Percentiles rank a stretch among this genome's conserved stretches.
These are phyloP conservation scores for Zenarchopterus dispar DNA, from an alignment of 2,797 vertebrate species.

Conservation along the genomic window DNA sequence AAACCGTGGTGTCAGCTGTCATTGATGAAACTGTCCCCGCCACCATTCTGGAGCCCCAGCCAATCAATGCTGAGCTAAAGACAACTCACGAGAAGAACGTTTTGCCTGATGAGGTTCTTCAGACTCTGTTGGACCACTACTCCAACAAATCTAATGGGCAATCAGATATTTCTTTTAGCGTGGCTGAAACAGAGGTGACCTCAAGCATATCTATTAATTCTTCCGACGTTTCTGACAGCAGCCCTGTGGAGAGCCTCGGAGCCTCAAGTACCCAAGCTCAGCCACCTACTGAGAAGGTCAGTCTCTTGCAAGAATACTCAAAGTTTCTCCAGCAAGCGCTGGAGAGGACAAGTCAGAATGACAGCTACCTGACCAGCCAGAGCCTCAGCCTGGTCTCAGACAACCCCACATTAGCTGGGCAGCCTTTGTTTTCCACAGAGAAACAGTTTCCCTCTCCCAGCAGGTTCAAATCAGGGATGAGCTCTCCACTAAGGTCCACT, in stretches of 20 bases:
- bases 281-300: conserved; percentile 94
- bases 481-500: conserved; percentile 93
- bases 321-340: conserved; percentile 99
- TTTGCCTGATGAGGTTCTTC: conserved; percentile 97
- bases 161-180: conserved; percentile 95
- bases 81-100: conserved; percentile 93
- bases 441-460: conserved; percentile 94
- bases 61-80: conserved; percentile 92
- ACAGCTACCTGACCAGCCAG: conserved; percentile 97
- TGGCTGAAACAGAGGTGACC: conserved; percentile 95
- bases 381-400: conserved; percentile 97
- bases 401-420: conserved; percentile 90
- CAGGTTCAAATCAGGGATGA: conserved; percentile 94
- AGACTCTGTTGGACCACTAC: conserved; percentile 97
- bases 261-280: conserved; percentile 85
- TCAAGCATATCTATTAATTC: conserved; percentile 99
- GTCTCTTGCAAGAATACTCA: conserved; percentile 98
- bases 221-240: conserved; percentile 91
- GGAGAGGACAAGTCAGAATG: conserved; percentile 99
- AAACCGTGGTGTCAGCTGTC: conserved; percentile 91
- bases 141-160: conserved; percentile 97
- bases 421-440: conserved; percentile 95
- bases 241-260: conserved; percentile 87
- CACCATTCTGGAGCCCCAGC: conserved; percentile 92
- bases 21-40: conserved; percentile 92